A percentile compares a stretch with the other conserved stretches of the same genome.
Evolutionary conservation across 2,888 invertebrate species (phyloP).

Genomic region (Rhagonycha fulva): DNA sequence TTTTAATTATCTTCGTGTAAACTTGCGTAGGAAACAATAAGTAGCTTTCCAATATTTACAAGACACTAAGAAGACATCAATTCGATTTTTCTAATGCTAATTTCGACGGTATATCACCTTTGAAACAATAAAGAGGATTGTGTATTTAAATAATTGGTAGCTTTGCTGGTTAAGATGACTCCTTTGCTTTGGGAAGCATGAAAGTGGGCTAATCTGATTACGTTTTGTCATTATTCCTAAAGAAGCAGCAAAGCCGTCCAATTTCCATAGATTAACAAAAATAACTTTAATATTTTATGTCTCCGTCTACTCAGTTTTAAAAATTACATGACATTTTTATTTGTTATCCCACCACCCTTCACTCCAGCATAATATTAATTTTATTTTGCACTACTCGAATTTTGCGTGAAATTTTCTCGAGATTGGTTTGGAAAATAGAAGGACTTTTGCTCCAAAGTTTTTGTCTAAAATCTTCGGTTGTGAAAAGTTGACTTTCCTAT

Average conservation of each 20-base stretch:
- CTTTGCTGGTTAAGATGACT: not conserved
- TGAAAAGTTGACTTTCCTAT: too few species aligned
- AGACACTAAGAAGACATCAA: not conserved
- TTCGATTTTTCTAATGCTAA: not conserved
- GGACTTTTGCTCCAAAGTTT: too few species aligned
- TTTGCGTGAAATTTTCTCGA: too few species aligned
- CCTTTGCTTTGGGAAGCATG: not conserved
- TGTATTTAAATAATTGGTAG: not conserved
- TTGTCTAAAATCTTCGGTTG: too few species aligned
- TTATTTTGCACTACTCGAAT: too few species aligned
- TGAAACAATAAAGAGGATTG: not conserved
- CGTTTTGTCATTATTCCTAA: not conserved
- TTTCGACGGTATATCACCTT: not conserved
- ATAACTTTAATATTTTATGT: too few species aligned
- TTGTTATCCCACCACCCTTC: too few species aligned
- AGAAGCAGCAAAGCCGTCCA: not conserved
- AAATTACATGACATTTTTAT: too few species aligned
- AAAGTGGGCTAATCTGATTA: not conserved
- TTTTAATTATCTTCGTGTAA: not conserved
- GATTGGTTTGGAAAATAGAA: too few species aligned
- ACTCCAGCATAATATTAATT: too few species aligned
- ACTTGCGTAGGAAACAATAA: not conserved
- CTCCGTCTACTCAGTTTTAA: too few species aligned
- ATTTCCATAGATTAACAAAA: not conserved
- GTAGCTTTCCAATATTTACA: not conserved